Conservation (phyloP, 2,888 invertebrate genomes). For the Hybos culiciformis region DNA sequence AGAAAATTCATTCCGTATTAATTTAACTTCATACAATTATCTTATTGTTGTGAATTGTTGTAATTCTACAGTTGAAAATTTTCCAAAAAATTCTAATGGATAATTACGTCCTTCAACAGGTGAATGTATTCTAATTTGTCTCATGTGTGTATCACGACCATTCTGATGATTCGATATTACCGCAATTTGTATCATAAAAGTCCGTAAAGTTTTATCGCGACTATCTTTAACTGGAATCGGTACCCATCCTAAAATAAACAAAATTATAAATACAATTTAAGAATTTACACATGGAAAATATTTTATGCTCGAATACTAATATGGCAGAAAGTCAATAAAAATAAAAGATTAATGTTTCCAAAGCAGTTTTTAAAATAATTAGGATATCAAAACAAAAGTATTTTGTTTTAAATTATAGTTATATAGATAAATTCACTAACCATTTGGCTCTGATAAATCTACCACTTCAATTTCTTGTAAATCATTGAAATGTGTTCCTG, state of each 20-base stretch:
- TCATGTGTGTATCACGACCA: slow-evolving; percentile 94
- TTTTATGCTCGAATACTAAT: neutral
- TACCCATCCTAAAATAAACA: slow-evolving; percentile 67
- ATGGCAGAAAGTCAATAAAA: slow-evolving; percentile 1
- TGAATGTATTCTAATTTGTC: slow-evolving; percentile 92
- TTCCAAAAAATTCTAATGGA: slow-evolving; percentile 54
- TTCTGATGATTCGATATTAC: slow-evolving; percentile 98
- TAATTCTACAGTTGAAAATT: slow-evolving; percentile 69
- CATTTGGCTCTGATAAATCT: slow-evolving; percentile 83
- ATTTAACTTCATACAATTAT: too few species aligned
- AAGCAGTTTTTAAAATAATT: neutral
- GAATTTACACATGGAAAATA: neutral
- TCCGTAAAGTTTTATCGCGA: slow-evolving; percentile 73
- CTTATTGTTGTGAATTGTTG: slow-evolving; percentile 71
- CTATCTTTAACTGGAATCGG: slow-evolving; percentile 83
- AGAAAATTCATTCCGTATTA: too few species aligned
- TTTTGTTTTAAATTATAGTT: neutral
- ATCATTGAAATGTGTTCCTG: slow-evolving; percentile 94
- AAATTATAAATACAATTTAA: neutral
- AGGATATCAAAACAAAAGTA: neutral
- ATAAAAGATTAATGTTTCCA: neutral
- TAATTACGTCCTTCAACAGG: slow-evolving; percentile 46
- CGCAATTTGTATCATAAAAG: slow-evolving; percentile 94
- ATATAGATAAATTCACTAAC: slow-evolving; percentile 27
- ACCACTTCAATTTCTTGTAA: slow-evolving; percentile 90